Base-by-base conservation (phyloP, 2,797 vertebrate genomes). In the Macropodus opercularis region DNA sequence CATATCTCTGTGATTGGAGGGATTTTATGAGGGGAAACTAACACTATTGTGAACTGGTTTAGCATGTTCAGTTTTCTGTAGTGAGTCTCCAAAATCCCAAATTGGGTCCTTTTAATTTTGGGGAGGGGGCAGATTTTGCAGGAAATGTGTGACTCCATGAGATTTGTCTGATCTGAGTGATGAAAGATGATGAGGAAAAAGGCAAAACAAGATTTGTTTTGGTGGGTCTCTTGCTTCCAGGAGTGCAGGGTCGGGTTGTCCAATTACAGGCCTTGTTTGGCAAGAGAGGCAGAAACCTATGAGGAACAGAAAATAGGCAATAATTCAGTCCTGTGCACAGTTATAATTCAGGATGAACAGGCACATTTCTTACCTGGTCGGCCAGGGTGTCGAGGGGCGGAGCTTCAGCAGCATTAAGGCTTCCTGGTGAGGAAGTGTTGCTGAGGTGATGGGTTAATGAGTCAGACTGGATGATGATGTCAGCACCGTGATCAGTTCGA, bases 181-280 rank as follows among this genome's bases (percentile, higher is more conserved):
- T 31, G 27, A 32, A 32, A 6, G 15, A 8, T 46, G 4, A 54
- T 23, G 47, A 58, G 18, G 15, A 22, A 59, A 64, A 69, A 59
- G 27, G 38, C 32, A 54, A 24, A 51, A 43, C 18, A 3, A 63
- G 13, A 1, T 9, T 34, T 39, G 32, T 31, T 47, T 56, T 50
- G 17, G 29, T 9, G 15, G 74, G 69, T 75, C 75, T 63, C 73
- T 75, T 78, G 66, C 63, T 69, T 60, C 71, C 14, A 5, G 22
- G n/a, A 47, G 44, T 46, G 21, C 0, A 14, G 62, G 43, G 19
- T 53, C 39, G 39, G 54, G 9, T 47, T 2, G 5, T 40, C 84
- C 64, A 69, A 93, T 97, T 94, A 96, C 94, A 96, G 95, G 88
- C 95, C 94, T 91, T 96, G 95, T 85, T 97, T 95, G 89, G 94